A percentile compares a stretch with the other conserved stretches of the same genome.
Evolutionary conservation across 2,888 invertebrate species (phyloP).

Genomic region (Sinotaia quadrata): DNA sequence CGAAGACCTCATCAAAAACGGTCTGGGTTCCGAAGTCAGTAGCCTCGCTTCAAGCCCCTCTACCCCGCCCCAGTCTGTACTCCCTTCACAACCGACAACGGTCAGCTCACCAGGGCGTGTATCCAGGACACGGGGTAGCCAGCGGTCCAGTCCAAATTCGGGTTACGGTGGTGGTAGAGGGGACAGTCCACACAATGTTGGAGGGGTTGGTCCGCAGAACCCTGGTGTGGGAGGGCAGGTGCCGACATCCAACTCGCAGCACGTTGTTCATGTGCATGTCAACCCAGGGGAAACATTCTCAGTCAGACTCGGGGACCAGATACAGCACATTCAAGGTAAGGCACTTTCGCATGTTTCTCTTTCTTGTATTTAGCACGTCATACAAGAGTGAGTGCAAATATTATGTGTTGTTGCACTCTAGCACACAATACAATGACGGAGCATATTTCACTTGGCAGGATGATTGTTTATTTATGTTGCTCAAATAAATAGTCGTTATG

Average conservation of each 20-base stretch:
- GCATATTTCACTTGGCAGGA: no score
- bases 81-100: constrained; percentile 11
- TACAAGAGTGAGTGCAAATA: no score
- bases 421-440: no score
- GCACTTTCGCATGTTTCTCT: no score
- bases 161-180: neutral
- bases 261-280: constrained; percentile 83
- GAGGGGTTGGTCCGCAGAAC: constrained; percentile 20
- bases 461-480: no score
- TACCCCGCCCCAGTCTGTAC: constrained; percentile 11
- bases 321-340: constrained; percentile 84
- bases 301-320: constrained; percentile 82
- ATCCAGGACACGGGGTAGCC: constrained; percentile 11
- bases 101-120: constrained; percentile 25
- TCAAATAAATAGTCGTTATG: no score
- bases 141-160: constrained; percentile 7
- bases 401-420: no score
- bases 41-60: constrained; percentile 22
- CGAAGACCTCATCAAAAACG: constrained; percentile 37
- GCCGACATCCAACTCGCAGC: constrained; percentile 70
- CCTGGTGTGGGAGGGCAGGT: neutral
- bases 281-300: constrained; percentile 85
- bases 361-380: no score
- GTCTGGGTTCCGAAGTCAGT: constrained; percentile 27
- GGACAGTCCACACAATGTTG: neutral